These are phyloP conservation scores for Ctenochaetus hawaiiensis DNA, from an alignment of 2,797 vertebrate species.

Conservation along the genomic window DNA sequence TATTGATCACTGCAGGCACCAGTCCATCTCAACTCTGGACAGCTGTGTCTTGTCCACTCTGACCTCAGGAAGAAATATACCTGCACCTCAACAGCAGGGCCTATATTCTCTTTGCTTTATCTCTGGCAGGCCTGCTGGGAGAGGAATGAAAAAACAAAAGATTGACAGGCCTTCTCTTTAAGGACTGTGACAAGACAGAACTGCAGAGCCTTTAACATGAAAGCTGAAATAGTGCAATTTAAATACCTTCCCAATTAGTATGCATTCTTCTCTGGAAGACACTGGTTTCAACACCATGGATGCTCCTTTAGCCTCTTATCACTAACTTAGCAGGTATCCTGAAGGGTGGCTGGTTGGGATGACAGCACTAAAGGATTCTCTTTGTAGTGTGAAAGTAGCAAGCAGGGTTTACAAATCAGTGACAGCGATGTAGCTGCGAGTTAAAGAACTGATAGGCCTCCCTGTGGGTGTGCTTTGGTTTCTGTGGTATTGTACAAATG, in stretches of 20 bases:
- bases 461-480: constrained; percentile 26
- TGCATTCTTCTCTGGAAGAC: constrained; percentile 40
- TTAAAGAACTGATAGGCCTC: constrained; percentile 34
- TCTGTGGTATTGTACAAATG: constrained; percentile 14
- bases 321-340: constrained; percentile 61
- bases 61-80: constrained; percentile 73
- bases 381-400: constrained; percentile 63
- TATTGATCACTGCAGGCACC: constrained; percentile 54
- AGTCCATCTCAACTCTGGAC: constrained; percentile 55
- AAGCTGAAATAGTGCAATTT: constrained; percentile 44
- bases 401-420: constrained; percentile 38
- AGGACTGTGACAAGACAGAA: constrained; percentile 46
- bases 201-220: constrained; percentile 46
- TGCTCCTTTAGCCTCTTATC: constrained; percentile 69
- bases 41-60: constrained; percentile 63
- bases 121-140: constrained; percentile 60
- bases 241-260: constrained; percentile 33
- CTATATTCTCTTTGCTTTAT: constrained; percentile 61
- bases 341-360: constrained; percentile 35
- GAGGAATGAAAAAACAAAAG: constrained; percentile 52
- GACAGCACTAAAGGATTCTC: constrained; percentile 49
- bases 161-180: constrained; percentile 47
- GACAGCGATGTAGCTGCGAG: constrained; percentile 42
- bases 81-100: constrained; percentile 34
- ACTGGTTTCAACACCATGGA: constrained; percentile 5